Base-by-base conservation (phyloP, 2,113 vertebrate genomes). In the Lipophrys pholis region DNA sequence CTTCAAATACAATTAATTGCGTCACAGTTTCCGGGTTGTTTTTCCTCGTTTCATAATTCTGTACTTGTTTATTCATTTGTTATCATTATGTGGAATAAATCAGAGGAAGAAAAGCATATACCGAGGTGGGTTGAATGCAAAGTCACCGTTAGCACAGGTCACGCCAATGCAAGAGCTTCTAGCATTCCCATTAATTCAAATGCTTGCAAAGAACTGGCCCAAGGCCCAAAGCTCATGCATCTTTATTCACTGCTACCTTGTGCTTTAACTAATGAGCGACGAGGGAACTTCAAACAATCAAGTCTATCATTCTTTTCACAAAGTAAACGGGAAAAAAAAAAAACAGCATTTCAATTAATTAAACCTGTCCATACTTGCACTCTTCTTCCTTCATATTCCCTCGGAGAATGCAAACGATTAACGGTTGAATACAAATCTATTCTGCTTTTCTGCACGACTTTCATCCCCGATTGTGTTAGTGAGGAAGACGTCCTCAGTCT, bases 211-310 rank as follows among this genome's bases (percentile, higher is more conserved):
- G 64, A 85, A 73, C 53, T 64, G 75, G 81, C 85, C 69, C 69
- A 46, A 55, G 61, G 73, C 82, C 54, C 50, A 57, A 42, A 56
- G 76, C 80, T 69, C 52, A 49, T 21, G 45, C 84, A 86, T 90
- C 77, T 82, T 80, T 70, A 91, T 90, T 91, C 89, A 90, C 74
- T 50, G 72, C 79, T 81, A 63, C 70, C 64, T 76, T 50, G 21
- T 56, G 76, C 65, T 84, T 73, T 40, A 83, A 88, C 85, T 91
- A 92, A 93, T 87, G 90, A 93, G 83, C 63, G 57, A 69, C 81
- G 6, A 5, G 83, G 84, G 86, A 87, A 73, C 79, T 82, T 82
- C 78, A 87, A 86, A 89, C 85, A 82, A 87, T 90, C 81, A 83
- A 75, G 56, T 21, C 82, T 46, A 82, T 88, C 82, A 79, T 90